phyloP scores from a whole-genome alignment of 2,797 vertebrate genomes.

The Microctenopoma stevenorrisi region DNA sequence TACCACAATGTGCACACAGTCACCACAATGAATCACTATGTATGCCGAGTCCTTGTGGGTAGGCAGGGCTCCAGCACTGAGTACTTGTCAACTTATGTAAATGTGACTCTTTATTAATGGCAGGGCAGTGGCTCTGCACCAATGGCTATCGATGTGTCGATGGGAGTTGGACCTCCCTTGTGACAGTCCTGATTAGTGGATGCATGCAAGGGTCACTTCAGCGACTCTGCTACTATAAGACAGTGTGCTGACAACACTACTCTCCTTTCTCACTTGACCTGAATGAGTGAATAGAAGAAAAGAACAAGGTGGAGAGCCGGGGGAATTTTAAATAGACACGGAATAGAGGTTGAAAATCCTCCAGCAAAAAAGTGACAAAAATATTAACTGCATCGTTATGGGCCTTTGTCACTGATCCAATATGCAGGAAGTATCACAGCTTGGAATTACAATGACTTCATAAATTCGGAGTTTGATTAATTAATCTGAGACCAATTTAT shows the following conservation, averaged over 20 bases:
- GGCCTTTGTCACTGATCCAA: background rate
- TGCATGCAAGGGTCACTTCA: constrained; percentile 40
- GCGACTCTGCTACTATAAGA: constrained; percentile 26
- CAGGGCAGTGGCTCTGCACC: constrained; percentile 57
- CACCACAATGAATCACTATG: background rate
- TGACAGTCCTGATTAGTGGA: constrained; percentile 69
- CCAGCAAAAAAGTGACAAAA: background rate
- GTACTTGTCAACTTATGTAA: constrained; percentile 72
- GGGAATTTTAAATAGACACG: constrained; percentile 4
- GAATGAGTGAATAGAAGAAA: background rate
- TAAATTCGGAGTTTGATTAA: constrained; percentile 49
- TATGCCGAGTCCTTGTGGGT: constrained; percentile 43
- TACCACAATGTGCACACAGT: background rate
- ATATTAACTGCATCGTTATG: constrained; percentile 5
- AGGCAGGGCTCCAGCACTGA: constrained; percentile 42
- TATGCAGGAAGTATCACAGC: constrained; percentile 2
- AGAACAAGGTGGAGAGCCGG: background rate
- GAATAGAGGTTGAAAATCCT: background rate
- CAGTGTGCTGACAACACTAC: constrained; percentile 33
- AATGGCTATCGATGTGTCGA: constrained; percentile 62
- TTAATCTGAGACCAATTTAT: constrained; percentile 55
- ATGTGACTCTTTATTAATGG: constrained; percentile 71
- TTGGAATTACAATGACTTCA: constrained; percentile 21
- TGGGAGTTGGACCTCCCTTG: constrained; percentile 61
- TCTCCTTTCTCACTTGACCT: constrained; percentile 42